Conservation (phyloP, 2,797 vertebrate genomes). For the Brachyrhaphis roseni region DNA sequence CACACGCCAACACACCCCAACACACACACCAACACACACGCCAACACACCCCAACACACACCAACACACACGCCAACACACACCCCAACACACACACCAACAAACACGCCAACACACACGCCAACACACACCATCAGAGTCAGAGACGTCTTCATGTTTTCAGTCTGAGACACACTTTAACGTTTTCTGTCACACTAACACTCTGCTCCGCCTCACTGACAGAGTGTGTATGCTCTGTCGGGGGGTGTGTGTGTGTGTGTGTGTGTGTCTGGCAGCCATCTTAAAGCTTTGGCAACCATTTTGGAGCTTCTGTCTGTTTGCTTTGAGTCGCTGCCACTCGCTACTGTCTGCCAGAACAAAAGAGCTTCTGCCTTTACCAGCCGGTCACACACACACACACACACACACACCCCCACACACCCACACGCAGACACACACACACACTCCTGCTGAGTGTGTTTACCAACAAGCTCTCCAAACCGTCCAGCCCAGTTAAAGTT, state of each 20-base stretch:
- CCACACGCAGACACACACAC: constrained; percentile 9
- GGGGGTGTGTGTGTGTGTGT: neutral
- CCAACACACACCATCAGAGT: neutral
- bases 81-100: constrained; percentile 22
- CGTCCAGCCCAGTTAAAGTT: neutral
- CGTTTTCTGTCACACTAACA: neutral
- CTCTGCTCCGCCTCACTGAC: neutral
- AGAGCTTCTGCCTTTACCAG: constrained; percentile 74
- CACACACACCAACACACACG: constrained; percentile 22
- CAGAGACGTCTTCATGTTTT: neutral
- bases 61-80: constrained; percentile 27
- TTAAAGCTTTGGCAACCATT: constrained; percentile 98
- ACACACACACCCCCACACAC: neutral
- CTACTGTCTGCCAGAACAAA: constrained; percentile 82
- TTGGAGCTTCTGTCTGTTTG: constrained; percentile 88
- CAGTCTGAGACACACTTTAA: neutral
- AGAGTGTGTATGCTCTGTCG: neutral
- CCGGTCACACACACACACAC: constrained; percentile 17
- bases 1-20: too few species aligned
- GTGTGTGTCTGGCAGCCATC: constrained; percentile 91
- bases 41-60: too few species aligned
- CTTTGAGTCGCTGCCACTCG: constrained; percentile 84
- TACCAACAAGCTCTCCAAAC: neutral
- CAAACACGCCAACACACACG: constrained; percentile 30
- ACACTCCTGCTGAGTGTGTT: neutral